Base-by-base conservation (phyloP, 2,888 invertebrate genomes). In the Tipula lateralis region DNA sequence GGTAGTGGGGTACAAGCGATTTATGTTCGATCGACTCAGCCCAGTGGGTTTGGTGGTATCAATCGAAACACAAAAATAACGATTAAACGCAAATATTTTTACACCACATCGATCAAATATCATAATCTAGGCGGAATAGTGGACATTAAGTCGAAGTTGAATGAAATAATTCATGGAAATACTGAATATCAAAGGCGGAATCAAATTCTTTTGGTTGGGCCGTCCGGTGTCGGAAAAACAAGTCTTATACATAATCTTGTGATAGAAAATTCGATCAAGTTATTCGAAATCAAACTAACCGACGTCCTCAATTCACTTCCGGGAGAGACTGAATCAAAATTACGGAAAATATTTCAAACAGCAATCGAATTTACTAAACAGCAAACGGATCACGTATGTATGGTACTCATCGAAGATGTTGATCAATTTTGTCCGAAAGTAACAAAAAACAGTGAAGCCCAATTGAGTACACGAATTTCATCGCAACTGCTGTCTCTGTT, bases 221-320 rank as follows among this genome's bases (percentile, higher is more conserved):
- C 93, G 13, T 89, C 91, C 1, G 93, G 93, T 5, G 91, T 92
- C 87, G 93, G 93, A 19, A 93, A 93, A 88, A 92, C 92, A 9
- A 89, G 91, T 6, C 87, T 93, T 36, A 91, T 92, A 1, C 88
- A 89, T 84, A 90, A 91, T 32, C 90, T 92, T 36, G 90, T 92
- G 5, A 87, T 88, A 1, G 88, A 90, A 39, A 88, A 89, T 86
- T 87, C 87, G n/a, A 91, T 91, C 85, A 91, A 91, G 85, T 87
- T 92, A 13, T 88, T 92, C 83, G 87, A 88, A 13, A 87, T 93
- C 2, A 89, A 89, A 84, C 90, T 91, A 0, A 88, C 91, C 0
- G 90, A 91, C 84, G 87, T 92, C 1, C 86, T 90, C 66, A 89
- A 89, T n/a, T 88, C 91, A 0, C 88, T 91, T 86, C 91, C 92